These are phyloP conservation scores for Xestobium rufovillosum DNA, from an alignment of 2,888 invertebrate genomes.

Conservation along the genomic window DNA sequence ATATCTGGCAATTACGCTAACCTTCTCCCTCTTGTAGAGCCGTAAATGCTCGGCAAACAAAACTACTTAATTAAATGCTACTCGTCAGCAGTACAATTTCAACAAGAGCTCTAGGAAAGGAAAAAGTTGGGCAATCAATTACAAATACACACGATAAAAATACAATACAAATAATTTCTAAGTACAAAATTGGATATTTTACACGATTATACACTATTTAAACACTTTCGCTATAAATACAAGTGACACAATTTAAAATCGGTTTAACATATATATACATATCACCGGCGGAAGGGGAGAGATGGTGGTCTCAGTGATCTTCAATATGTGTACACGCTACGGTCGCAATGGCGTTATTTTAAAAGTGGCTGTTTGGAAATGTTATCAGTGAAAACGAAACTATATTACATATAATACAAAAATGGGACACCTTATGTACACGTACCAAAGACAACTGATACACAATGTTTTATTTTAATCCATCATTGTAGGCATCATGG, in stretches of 20 bases:
- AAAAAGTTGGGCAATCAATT: no score
- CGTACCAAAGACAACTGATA: slow-evolving; percentile 34
- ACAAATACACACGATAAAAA: slow-evolving; percentile 30
- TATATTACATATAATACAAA: slow-evolving; percentile 44
- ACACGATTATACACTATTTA: slow-evolving; percentile 38
- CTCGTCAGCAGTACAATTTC: background rate
- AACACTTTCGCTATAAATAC: slow-evolving; percentile 36
- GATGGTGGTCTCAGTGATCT: slow-evolving; percentile 30
- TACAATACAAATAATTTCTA: slow-evolving; percentile 35
- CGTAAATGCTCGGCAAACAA: slow-evolving; percentile 4
- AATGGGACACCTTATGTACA: slow-evolving; percentile 32
- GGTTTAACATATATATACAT: slow-evolving; percentile 35
- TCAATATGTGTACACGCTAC: slow-evolving; percentile 35
- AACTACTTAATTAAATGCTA: no score
- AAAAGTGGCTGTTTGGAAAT: slow-evolving; percentile 37
- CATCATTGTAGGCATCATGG: no score
- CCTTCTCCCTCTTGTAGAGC: slow-evolving; percentile 3
- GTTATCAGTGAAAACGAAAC: slow-evolving; percentile 37
- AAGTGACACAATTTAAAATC: slow-evolving; percentile 35
- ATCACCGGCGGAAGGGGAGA: slow-evolving; percentile 35
- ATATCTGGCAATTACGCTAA: slow-evolving; percentile 4
- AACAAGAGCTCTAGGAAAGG: slow-evolving; percentile 1
- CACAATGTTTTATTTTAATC: no score
- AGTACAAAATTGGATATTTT: slow-evolving; percentile 38
- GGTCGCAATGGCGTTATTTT: slow-evolving; percentile 27